phyloP scores from a whole-genome alignment of 2,888 invertebrate species.

The Erannis defoliaria region DNA sequence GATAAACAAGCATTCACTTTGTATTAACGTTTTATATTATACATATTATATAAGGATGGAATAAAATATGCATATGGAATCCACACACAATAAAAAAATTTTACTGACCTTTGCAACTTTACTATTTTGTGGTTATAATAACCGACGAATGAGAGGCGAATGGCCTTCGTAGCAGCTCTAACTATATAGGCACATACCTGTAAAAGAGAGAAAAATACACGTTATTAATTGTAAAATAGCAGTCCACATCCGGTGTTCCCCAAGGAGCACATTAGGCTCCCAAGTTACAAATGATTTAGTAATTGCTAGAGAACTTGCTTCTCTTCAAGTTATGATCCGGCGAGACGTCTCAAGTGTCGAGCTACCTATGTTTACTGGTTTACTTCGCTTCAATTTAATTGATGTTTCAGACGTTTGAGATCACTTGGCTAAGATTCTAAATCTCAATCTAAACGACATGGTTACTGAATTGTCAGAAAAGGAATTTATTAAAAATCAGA shows the following conservation, averaged over 20 bases:
- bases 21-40: background rate
- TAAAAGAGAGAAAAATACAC: background rate
- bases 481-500: background rate
- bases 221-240: background rate
- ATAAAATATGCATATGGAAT: background rate
- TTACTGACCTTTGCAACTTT: background rate
- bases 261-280: background rate
- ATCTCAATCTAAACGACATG: background rate
- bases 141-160: background rate
- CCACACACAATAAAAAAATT: too few relatives aligned
- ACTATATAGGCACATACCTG: constrained; percentile 4
- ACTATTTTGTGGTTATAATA: background rate
- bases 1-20: constrained; percentile 18
- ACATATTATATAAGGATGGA: background rate
- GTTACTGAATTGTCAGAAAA: background rate
- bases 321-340: constrained; percentile 47
- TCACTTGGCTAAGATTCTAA: background rate
- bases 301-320: constrained; percentile 8
- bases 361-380: constrained; percentile 59
- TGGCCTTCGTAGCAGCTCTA: background rate
- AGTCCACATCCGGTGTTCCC: background rate
- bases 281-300: constrained; percentile 1
- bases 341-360: constrained; percentile 81
- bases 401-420: constrained; percentile 49
- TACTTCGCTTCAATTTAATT: constrained; percentile 64